Evolutionary conservation across 2,888 invertebrate species (phyloP), one percentile per base, ranked within the genome.

Genomic region (Lasioglossum leucozonium): DNA sequence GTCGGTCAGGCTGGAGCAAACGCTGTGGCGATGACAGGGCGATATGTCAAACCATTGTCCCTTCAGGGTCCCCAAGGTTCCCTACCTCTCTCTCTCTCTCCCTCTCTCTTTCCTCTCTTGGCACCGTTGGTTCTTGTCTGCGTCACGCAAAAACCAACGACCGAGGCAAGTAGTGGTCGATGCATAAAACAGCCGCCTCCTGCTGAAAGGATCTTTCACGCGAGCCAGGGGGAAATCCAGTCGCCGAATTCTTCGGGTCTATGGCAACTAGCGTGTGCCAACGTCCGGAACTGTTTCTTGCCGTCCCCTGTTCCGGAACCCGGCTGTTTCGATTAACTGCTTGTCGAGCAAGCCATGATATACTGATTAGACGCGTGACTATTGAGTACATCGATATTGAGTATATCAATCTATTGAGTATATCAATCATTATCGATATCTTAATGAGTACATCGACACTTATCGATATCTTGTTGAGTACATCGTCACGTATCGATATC

Each of bases 21-120:
- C 79, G 89, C 85, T 88, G 88, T 93, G 93, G 89, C 88, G 92
- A 93, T 93, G 93, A 93, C 93, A 93, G 93, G 91, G 88, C 91
- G 93, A 93, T 93, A 93, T 91, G 93, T 93, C 93, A 93, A 91
- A 92, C 91, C 91, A 93, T 93, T 93, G 93, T 93, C 92, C 92
- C 89, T 88, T 82, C 81, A 11, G 82, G 85, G 87, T 81, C 83
- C 86, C 87, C 85, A 83, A 84, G 77, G 77, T 81, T 37, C 79
- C 83, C 72, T 65, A 81, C 79, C 16, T 8, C 18, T 16, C 26
- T 55, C 55, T 55, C n/a, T 79, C 37, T 80, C 85, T 72, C 72
- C 85, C 77, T 58, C 58, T 16, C 26, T 58, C 26, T 58, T 5
- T 83, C 65, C 86, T 83, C 88, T 87, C 84, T 84, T 81, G 47